phyloP scores from a whole-genome alignment of 2,888 invertebrate species.

The Muscina levida region DNA sequence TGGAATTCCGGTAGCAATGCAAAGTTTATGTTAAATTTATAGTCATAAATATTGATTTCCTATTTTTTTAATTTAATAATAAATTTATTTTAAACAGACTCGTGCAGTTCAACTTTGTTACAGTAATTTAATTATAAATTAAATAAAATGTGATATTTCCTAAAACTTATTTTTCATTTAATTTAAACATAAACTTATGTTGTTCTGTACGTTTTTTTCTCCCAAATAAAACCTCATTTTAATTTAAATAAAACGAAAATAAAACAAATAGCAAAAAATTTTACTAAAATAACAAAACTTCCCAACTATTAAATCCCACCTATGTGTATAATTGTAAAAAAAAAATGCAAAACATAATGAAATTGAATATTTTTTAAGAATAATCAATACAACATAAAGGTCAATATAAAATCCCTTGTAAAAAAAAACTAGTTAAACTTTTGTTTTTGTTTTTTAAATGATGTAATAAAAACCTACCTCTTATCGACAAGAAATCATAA shows the following conservation, averaged over 20 bases:
- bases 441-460: constrained; percentile 32
- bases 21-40: too few relatives aligned
- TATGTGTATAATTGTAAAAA: constrained; percentile 58
- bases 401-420: constrained; percentile 32
- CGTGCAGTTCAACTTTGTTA: too few relatives aligned
- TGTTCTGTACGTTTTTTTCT: constrained; percentile 43
- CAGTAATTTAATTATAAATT: constrained; percentile 51
- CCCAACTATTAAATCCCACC: constrained; percentile 66
- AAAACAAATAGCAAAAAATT: constrained; percentile 35
- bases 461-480: constrained; percentile 59
- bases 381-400: constrained; percentile 23
- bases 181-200: too few relatives aligned
- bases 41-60: too few relatives aligned
- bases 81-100: too few relatives aligned
- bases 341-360: too few relatives aligned
- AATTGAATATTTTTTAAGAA: constrained; percentile 55
- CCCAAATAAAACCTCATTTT: too few relatives aligned
- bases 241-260: too few relatives aligned
- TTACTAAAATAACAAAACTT: constrained; percentile 59
- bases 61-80: too few relatives aligned
- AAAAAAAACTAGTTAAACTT: constrained; percentile 47
- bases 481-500: constrained; percentile 44
- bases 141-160: constrained; percentile 63
- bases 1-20: too few relatives aligned
- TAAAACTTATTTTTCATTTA: constrained; percentile 27